Evolutionary conservation across 2,113 vertebrate genomes (phyloP), one percentile per base, ranked within the genome.

Genomic region (Platichthys flesus): DNA sequence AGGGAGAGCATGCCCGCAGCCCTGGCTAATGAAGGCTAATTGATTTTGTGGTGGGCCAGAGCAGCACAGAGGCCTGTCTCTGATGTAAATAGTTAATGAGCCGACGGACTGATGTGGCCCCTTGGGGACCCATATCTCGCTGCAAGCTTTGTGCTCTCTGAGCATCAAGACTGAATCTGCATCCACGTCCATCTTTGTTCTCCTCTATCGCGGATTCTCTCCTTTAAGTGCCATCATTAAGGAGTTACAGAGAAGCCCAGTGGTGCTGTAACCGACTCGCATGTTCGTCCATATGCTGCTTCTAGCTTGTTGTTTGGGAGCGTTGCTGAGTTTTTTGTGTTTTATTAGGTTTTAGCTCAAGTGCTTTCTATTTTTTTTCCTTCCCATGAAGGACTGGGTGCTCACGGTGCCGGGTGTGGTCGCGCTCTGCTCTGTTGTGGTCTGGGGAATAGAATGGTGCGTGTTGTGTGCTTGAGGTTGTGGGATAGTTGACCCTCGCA

Each of bases 41-140:
- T 98, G 97, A 98, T 98, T 97, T 96, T 95, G 93, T 94, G 94
- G 95, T 95, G 95, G 94, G 94, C 95, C 95, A 91, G 89, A 95
- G 94, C 95, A 86, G 79, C 88, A 92, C 9, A 93, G 95, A 96
- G 95, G 95, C 95, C 93, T 94, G 92, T 97, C 95, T 96, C 95
- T 94, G 93, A 92, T 96, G 95, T 97, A 97, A 98, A 99, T 98
- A 97, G 94, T 98, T 98, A 96, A 99, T 98, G 97, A 99, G 95
- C 94, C 96, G 94, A 76, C 88, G 86, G 88, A 89, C 88, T 85
- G 88, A 88, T 93, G 88, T 85, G 88, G 84, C 88, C 89, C 90
- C 89, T 85, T 83, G 73, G 88, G 86, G 90, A 89, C 88, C 71
- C 85, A 67, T 91, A 92, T 92, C 91, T 87, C 59, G 66, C 87